Conservation (phyloP, 2,113 vertebrate genomes). For the Electrona antarctica region DNA sequence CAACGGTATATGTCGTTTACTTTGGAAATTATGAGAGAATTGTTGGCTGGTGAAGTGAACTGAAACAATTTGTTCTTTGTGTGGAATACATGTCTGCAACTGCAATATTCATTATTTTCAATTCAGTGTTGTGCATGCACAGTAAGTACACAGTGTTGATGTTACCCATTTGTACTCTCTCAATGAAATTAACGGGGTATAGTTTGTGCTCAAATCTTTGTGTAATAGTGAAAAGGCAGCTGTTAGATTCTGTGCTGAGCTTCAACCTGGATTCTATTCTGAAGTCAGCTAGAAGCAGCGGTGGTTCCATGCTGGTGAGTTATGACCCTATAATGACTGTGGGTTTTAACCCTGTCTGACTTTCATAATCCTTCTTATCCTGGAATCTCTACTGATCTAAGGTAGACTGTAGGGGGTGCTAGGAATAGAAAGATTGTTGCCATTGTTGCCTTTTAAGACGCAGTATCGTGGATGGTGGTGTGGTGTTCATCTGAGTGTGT, state of each 20-base stretch:
- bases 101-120: no score
- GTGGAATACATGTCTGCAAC: no score
- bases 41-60: background rate
- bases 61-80: background rate
- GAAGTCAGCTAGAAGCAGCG: conserved; percentile 33
- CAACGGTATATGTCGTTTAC: background rate
- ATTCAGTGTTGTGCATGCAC: no score
- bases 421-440: conserved; percentile 42
- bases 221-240: no score
- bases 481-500: conserved; percentile 26
- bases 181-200: no score
- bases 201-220: no score
- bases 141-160: no score
- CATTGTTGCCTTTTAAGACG: conserved; percentile 54
- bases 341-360: conserved; percentile 69
- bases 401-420: conserved; percentile 47
- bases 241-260: background rate
- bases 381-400: conserved; percentile 37
- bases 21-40: no score
- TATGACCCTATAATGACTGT: conserved; percentile 49
- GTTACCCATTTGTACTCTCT: no score
- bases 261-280: conserved; percentile 5
- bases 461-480: conserved; percentile 66
- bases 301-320: conserved; percentile 44
- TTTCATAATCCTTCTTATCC: conserved; percentile 62